These are phyloP conservation scores for Neoitamus cyanurus DNA, from an alignment of 2,888 invertebrate species.

Conservation along the genomic window DNA sequence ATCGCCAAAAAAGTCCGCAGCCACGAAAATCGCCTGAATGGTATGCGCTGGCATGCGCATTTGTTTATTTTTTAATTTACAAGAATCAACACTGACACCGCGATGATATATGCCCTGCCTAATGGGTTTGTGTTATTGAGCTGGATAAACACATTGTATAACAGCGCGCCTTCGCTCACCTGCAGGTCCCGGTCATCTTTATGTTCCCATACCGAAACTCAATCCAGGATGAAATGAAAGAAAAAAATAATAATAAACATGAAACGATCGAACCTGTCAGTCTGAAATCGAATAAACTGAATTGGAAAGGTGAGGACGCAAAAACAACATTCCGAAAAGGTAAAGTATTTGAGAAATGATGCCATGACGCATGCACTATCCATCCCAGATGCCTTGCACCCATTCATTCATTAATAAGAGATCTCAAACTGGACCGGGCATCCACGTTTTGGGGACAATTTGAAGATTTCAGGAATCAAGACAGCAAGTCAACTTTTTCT, in stretches of 20 bases:
- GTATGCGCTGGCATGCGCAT: slow-evolving; percentile 30
- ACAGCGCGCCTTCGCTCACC: slow-evolving; percentile 19
- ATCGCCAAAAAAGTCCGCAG: not conserved
- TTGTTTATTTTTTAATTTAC: slow-evolving; percentile 50
- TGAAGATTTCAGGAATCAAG: not conserved
- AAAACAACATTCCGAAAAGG: slow-evolving; percentile 22
- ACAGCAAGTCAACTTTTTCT: not conserved
- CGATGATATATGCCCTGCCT: slow-evolving; percentile 50
- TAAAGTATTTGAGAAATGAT: slow-evolving; percentile 47
- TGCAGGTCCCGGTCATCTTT: not conserved
- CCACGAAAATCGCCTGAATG: slow-evolving; percentile 8
- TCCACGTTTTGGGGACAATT: not conserved
- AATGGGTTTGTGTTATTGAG: slow-evolving; percentile 49
- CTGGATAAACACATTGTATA: slow-evolving; percentile 41
- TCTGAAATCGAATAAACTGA: slow-evolving; percentile 14
- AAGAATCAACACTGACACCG: slow-evolving; percentile 50
- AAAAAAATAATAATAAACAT: slow-evolving; percentile 10
- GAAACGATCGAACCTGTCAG: slow-evolving; percentile 15
- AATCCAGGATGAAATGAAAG: not conserved
- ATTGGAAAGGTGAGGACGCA: slow-evolving; percentile 36
- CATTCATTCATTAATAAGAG: slow-evolving; percentile 8
- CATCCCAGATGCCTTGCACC: slow-evolving; percentile 4
- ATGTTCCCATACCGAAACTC: not conserved
- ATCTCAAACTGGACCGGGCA: not conserved
- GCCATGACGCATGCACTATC: slow-evolving; percentile 47